phyloP scores from a whole-genome alignment of 92 coral and sea anemone species.

The Micromussa lordhowensis region DNA sequence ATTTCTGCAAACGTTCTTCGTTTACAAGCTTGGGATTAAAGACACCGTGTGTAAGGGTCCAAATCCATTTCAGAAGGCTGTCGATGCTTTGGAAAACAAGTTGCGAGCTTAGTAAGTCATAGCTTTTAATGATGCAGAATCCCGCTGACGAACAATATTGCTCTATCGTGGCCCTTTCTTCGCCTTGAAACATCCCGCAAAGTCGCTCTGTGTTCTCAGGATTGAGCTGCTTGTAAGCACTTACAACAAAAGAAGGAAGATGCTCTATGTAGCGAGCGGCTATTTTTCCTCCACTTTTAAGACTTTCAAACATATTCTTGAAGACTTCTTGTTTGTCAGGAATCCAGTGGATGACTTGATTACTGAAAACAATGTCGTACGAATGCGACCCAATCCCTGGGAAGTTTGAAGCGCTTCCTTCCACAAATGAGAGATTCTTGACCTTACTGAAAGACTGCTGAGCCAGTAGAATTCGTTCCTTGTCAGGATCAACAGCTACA shows the following conservation, averaged over 20 bases:
- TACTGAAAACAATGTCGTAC: conserved; percentile 11
- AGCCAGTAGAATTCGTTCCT: neutral
- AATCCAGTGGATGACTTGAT: conserved; percentile 18
- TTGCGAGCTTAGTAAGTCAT: neutral
- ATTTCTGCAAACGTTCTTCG: conserved; percentile 14
- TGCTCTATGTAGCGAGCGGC: neutral
- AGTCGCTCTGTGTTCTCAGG: neutral
- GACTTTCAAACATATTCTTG: conserved; percentile 12
- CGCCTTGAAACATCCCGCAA: neutral
- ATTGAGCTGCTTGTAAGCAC: neutral
- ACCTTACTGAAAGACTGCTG: neutral
- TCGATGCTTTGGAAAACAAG: neutral
- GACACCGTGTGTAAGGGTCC: neutral
- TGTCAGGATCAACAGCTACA: neutral
- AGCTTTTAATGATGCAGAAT: neutral
- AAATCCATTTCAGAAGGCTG: neutral
- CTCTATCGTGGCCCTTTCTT: neutral
- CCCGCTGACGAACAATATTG: neutral
- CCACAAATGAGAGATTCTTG: conserved; percentile 8
- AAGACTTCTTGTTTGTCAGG: conserved; percentile 33
- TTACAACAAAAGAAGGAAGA: neutral
- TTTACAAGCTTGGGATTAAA: neutral
- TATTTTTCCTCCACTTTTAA: conserved; percentile 16
- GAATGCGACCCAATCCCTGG: conserved; percentile 26
- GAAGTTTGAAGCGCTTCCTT: conserved; percentile 10